phyloP scores from a whole-genome alignment of 2,113 vertebrate genomes.

The Accipiter virgatus region DNA sequence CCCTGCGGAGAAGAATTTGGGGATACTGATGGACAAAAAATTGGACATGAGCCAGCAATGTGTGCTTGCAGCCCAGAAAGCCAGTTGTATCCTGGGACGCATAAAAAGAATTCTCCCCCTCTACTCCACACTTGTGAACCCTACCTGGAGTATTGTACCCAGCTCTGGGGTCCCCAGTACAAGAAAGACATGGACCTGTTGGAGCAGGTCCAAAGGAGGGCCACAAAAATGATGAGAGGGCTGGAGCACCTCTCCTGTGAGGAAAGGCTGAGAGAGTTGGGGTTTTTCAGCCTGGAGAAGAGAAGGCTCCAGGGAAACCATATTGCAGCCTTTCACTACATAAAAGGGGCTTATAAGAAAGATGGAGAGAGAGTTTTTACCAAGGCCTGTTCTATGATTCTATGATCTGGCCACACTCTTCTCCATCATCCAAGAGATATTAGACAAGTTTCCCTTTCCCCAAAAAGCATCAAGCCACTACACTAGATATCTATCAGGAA shows the following conservation, averaged over 20 bases:
- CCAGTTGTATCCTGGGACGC: neutral
- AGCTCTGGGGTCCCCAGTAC: neutral
- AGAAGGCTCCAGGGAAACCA: neutral
- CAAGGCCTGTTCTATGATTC: neutral
- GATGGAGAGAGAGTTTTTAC: neutral
- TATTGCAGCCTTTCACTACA: neutral
- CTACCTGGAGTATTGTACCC: neutral
- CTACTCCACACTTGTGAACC: neutral
- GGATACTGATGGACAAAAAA: neutral
- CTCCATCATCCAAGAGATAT: neutral
- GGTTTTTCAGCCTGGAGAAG: neutral
- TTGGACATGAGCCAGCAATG: neutral
- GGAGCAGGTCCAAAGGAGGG: neutral
- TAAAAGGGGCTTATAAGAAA: neutral
- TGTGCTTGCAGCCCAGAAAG: neutral
- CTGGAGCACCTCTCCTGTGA: neutral
- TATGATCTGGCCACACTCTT: neutral
- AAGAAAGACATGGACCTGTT: neutral
- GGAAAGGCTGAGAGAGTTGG: neutral
- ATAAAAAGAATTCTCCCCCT: neutral
- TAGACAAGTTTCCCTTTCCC: neutral
- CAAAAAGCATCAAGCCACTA: neutral
- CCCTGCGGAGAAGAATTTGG: neutral
- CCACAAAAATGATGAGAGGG: neutral
- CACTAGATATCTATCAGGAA: neutral